Evolutionary conservation across 2,888 invertebrate species (phyloP), one percentile per base, ranked within the genome.

Genomic region (Orchesellides sinensis): DNA sequence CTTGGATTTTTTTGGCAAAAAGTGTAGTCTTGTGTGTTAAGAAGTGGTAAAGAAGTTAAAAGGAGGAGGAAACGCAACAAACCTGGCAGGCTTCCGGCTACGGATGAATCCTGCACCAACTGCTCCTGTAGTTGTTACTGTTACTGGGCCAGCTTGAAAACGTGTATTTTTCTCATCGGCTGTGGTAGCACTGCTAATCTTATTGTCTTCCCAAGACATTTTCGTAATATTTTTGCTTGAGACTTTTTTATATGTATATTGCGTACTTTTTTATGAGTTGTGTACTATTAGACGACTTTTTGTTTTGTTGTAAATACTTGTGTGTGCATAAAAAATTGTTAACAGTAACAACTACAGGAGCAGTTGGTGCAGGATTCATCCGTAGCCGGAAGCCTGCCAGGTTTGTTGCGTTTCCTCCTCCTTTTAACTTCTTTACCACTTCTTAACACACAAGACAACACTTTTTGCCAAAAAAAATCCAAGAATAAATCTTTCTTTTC

Each of bases 151-250:
- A 56, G 72, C 69, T 80, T 84, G 83, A 59, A 84, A 75, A 80
- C 80, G 83, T 54, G 80, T 72, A 52, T 23, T 70, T 80, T 75
- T 52, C 81, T 81, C 84, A 63, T 81, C 84, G 29, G 81, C 66
- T 56, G 73, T 47, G 47, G 54, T 72, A 59, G 66, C 54, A 66
- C 77, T 81, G 63, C 70, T 81, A 47, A 69, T 56, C 68, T 83
- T 86, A 80, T 83, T 86, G 79, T 86, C 85, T 79, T 86, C 85
- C 84, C 83, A 86, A 77, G 86, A 84, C 86, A 86, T 86, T 8
- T 12, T 73, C 49, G n/a, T 66, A 25, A 66, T 66, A 14, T 12
- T 45, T 29, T 63, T 65, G 19, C 23, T 65, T 65, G 23, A 4
- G 4, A 25, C 10, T 59, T 23, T n/a, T 52, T 10, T 10, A 21